Percentiles rank a stretch among this genome's conserved stretches.
Evolutionary conservation across 2,797 vertebrate species (phyloP).

Genomic region (Trachops cirrhosus): DNA sequence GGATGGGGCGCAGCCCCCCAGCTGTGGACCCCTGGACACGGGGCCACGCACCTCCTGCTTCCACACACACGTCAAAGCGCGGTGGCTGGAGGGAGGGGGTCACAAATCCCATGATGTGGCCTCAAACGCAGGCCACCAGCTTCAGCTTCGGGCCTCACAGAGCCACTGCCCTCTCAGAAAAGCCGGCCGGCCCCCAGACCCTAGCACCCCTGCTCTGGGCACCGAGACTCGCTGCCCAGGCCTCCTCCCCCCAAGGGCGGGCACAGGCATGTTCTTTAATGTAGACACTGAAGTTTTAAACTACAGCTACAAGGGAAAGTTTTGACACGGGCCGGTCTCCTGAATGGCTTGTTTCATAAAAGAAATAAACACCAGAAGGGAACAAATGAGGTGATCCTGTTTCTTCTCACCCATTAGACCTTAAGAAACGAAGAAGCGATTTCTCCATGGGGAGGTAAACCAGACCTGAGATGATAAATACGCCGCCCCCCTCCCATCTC

Average conservation of each 20-base stretch:
- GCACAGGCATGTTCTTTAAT: rapidly evolving
- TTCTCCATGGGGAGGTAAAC: not conserved
- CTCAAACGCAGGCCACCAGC: not conserved
- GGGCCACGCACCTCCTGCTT: not conserved
- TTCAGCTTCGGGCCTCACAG: not conserved
- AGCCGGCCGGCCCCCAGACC: rapidly evolving
- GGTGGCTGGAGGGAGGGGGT: rapidly evolving
- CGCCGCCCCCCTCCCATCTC: rapidly evolving
- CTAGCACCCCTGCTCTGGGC: rapidly evolving
- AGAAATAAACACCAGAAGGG: not conserved
- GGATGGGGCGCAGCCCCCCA: not conserved
- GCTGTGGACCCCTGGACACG: rapidly evolving
- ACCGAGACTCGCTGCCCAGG: not conserved
- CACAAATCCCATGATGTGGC: rapidly evolving
- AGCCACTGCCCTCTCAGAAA: not conserved
- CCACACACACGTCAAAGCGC: not conserved
- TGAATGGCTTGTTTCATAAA: not conserved
- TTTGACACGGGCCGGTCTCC: not conserved
- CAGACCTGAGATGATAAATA: not conserved
- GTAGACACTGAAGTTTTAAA: not conserved
- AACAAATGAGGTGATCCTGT: not conserved
- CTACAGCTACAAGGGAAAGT: too few relatives aligned
- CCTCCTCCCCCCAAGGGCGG: not conserved
- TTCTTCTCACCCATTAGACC: not conserved
- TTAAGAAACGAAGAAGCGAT: not conserved